These are phyloP conservation scores for Parelbella ahira DNA, from an alignment of 2,888 invertebrate genomes.

Conservation along the genomic window DNA sequence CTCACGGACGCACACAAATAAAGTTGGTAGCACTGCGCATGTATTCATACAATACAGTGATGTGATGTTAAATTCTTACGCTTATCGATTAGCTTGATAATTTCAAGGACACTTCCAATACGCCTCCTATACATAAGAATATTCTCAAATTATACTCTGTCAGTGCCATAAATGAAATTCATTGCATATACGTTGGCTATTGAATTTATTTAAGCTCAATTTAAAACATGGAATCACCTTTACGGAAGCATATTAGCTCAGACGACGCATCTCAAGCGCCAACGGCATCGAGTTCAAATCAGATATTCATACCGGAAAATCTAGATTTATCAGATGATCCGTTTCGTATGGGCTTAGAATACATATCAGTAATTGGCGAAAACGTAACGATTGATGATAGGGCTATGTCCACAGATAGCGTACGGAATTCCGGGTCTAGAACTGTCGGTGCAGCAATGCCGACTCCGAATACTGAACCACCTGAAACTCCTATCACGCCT, in stretches of 20 bases:
- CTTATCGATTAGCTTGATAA: conserved; percentile 75
- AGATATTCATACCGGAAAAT: conserved; percentile 52
- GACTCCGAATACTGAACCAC: conserved; percentile 29
- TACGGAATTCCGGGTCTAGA: conserved; percentile 27
- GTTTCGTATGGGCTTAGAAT: conserved; percentile 65
- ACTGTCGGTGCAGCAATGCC: conserved; percentile 19
- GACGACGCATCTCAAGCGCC: conserved; percentile 38
- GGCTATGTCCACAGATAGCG: conserved; percentile 45
- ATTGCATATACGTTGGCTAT: conserved; percentile 18
- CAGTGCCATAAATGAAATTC: conserved; percentile 23
- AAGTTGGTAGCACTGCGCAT: conserved; percentile 43
- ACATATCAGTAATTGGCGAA: conserved; percentile 61
- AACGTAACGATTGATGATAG: conserved; percentile 62
- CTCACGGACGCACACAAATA: conserved; percentile 56
- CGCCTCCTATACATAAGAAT: conserved; percentile 32
- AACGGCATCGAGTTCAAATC: conserved; percentile 52
- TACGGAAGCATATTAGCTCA: conserved; percentile 38
- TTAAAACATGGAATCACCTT: conserved; percentile 48
- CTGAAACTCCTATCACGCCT: conserved; percentile 32
- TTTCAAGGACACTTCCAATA: conserved; percentile 60
- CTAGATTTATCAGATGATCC: conserved; percentile 62
- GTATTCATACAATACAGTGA: conserved; percentile 67
- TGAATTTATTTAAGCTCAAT: not conserved
- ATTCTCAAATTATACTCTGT: conserved; percentile 26
- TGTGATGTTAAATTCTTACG: conserved; percentile 73